Conservation (phyloP, 1,140 invertebrate species). For the Pseudachorutes palmiensis region DNA sequence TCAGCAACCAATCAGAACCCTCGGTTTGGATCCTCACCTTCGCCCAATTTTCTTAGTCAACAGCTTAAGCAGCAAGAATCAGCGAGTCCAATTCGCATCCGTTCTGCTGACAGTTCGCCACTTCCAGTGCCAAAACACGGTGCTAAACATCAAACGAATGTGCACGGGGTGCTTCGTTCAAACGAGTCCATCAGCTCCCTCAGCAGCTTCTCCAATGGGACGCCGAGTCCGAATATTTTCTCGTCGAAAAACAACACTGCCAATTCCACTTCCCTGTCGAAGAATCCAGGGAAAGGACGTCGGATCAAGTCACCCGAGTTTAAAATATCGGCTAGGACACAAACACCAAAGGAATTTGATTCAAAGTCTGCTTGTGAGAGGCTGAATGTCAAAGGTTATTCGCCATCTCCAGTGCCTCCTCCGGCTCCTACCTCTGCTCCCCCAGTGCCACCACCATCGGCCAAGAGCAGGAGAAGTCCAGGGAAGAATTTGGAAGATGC, state of each 20-base stretch:
- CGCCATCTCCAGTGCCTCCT: neutral
- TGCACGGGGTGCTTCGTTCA: slow-evolving; percentile 29
- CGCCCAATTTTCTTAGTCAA: neutral
- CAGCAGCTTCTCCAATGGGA: slow-evolving; percentile 38
- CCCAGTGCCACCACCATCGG: neutral
- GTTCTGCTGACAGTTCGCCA: slow-evolving; percentile 36
- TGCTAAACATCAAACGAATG: slow-evolving; percentile 9
- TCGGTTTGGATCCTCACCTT: neutral
- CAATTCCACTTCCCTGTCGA: neutral
- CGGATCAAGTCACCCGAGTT: slow-evolving; percentile 10
- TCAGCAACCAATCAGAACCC: slow-evolving; percentile 41
- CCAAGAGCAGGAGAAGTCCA: slow-evolving; percentile 19
- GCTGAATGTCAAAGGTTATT: neutral
- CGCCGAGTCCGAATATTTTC: slow-evolving; percentile 27
- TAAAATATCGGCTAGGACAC: neutral
- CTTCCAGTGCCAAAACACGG: slow-evolving; percentile 26
- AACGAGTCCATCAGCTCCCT: slow-evolving; percentile 41
- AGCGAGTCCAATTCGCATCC: slow-evolving; percentile 22
- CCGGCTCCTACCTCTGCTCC: neutral
- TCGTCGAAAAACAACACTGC: slow-evolving; percentile 9
- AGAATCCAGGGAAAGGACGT: too few species aligned
- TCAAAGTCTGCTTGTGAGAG: slow-evolving; percentile 1
- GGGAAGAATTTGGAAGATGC: slow-evolving; percentile 68
- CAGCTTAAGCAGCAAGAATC: neutral
- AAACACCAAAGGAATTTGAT: neutral